These are phyloP conservation scores for Hephaestus fuliginosus DNA, from an alignment of 2,797 vertebrate species.

Conservation along the genomic window DNA sequence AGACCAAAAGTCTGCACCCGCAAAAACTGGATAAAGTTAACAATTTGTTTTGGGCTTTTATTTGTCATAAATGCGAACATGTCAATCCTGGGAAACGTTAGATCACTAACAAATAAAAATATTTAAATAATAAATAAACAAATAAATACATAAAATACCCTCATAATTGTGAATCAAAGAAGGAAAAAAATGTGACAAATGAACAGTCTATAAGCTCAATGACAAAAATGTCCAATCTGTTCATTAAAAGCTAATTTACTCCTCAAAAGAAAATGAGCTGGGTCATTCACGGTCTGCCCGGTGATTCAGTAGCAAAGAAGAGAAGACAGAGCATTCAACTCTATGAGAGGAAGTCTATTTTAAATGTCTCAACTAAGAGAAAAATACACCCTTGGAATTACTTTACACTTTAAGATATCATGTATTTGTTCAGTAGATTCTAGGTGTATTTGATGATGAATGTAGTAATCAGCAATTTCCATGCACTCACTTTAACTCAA, in stretches of 20 bases:
- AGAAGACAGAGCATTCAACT: conserved; percentile 38
- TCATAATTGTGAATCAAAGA: conserved; percentile 14
- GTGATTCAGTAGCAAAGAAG: conserved; percentile 50
- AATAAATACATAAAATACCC: not conserved
- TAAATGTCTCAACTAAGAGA: conserved; percentile 60
- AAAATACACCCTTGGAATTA: conserved; percentile 35
- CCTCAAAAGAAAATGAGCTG: conserved; percentile 50
- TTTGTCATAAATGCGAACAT: not conserved
- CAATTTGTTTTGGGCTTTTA: not conserved
- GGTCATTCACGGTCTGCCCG: conserved; percentile 54
- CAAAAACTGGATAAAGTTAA: not conserved
- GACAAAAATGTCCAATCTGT: conserved; percentile 54
- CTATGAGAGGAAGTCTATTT: conserved; percentile 38
- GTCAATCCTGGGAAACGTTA: not conserved
- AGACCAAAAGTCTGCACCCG: not conserved
- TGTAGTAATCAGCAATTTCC: conserved; percentile 12
- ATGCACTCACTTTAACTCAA: conserved; percentile 18
- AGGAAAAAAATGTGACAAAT: conserved; percentile 24
- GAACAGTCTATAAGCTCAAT: conserved; percentile 52
- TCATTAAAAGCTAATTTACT: conserved; percentile 69
- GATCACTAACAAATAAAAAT: not conserved
- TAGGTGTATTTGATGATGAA: conserved; percentile 10
- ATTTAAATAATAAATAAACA: too few relatives aligned
- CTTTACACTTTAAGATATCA: conserved; percentile 20
- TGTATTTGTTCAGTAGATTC: conserved; percentile 23